Percentiles rank a stretch among this genome's conserved stretches.
Evolutionary conservation across 92 coral and sea anemone species (phyloP).

Genomic region (Montipora capitata): DNA sequence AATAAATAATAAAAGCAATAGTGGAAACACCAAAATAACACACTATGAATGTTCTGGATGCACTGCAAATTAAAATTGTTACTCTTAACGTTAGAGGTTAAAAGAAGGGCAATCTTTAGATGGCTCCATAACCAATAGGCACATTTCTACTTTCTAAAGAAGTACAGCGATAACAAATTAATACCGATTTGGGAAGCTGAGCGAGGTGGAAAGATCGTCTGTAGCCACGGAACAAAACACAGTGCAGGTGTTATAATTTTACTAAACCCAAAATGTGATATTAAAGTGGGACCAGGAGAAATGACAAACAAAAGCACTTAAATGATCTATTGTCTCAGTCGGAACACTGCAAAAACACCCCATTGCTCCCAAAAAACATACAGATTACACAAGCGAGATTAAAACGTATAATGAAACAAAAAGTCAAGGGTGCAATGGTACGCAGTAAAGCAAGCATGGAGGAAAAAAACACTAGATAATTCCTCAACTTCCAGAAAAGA

Average conservation of each 20-base stretch:
- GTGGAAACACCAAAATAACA: neutral
- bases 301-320: neutral
- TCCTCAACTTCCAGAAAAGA: constrained; percentile 5
- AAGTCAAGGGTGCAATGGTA: neutral
- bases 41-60: neutral
- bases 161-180: neutral
- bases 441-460: constrained; percentile 23
- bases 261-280: neutral
- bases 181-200: neutral
- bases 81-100: neutral
- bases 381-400: neutral
- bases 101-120: neutral
- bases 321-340: constrained; percentile 3
- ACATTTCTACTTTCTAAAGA: neutral
- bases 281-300: neutral
- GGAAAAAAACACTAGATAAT: neutral
- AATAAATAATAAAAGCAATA: neutral
- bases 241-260: neutral
- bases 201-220: neutral
- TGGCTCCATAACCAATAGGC: constrained; percentile 5
- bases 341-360: neutral
- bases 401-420: neutral
- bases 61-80: neutral
- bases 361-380: neutral
- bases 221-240: constrained; percentile 4